Base-by-base conservation (phyloP, 2,888 invertebrate genomes). In the Orthonevra nobilis region DNA sequence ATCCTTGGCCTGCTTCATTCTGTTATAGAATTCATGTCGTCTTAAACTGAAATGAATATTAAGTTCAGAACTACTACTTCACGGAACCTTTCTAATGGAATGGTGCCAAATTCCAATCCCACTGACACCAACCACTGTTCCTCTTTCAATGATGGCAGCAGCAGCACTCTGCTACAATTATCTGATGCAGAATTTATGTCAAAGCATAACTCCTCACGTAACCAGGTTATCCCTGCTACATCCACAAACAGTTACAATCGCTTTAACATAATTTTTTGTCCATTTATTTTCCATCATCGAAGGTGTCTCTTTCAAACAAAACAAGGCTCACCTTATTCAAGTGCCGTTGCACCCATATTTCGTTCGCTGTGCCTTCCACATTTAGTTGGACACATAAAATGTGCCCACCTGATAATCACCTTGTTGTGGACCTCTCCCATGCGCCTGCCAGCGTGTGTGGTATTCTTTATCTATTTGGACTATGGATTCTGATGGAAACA, bases 401-500 rank as follows among this genome's bases (percentile, higher is more conserved):
- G 38, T 60, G 44, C 64, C 56, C 50, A 63, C 61, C 54, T 63
- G 63, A 69, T 69, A 46, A 77, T 69, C 60, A 36, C 28, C 61
- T 56, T 12, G 2, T 58, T 32, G n/a, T 44, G 7, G n/a, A 12
- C 61, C 75, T 75, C 61, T 61, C 69, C 61, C 61, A 69, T 74
- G 19, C 23, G 34, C 14, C 17, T 7, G 9, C 2, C 7, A 9
- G 32, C 46, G 20, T 52, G 52, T 52, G 44, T 46, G 10, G 56
- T 56, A 48, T 14, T 28, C 36, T 14, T 58, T 44, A 48, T 68
- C 54, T 54, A 66, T 54, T 66, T 66, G 50, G 38, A 66, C 66
- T 30, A 46, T 38, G 56, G 17, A 40, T 46, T 48, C 20, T 6
- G 30, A 58, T 58, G 38, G 26, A n/a, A n/a, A n/a, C n/a, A n/a